Evolutionary conservation across 1,140 invertebrate species (phyloP), one percentile per base, ranked within the genome.

Genomic region (Bombus confusus): DNA sequence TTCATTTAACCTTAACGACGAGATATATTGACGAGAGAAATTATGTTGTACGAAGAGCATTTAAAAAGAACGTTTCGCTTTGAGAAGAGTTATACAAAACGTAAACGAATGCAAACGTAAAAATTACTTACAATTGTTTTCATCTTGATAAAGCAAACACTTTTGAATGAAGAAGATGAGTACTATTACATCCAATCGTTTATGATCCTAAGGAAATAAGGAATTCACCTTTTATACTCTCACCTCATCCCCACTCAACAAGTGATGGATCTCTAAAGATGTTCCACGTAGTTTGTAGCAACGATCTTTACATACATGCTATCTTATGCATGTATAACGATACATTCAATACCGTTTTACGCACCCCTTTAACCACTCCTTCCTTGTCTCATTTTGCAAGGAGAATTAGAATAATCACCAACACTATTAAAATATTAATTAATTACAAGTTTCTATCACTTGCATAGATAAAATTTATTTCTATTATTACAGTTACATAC

Each of bases 161-260:
- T 81, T 41, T 74, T 25, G 9, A n/a, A 79, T n/a, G 31, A 88
- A 88, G 87, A 91, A 85, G 87, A 80, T 91, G 91, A 92, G 72
- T 59, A 74, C 82, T 85, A 88, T 47, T 80, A 85, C 80, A 87
- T 89, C 86, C 81, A 59, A 88, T 92, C 91, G 91, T 94, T 93
- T 94, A 92, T 90, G 91, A 92, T 94, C 91, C 89, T 88, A 86
- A 80, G 88, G 93, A 92, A 93, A 92, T 92, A 94, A 94, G 93
- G 94, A 93, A 95, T 93, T 95, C 93, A 89, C 91, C 94, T 95
- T 95, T 95, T 95, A 95, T 95, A 95, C 94, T 95, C 95, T 95
- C 95, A 94, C 94, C 93, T 94, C 93, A 92, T 91, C 93, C 94
- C 94, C 92, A 88, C 92, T 91, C 87, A 79, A 74, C 83, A 43